Base-by-base conservation (phyloP, 2,888 invertebrate genomes). In the Machimus atricapillus region DNA sequence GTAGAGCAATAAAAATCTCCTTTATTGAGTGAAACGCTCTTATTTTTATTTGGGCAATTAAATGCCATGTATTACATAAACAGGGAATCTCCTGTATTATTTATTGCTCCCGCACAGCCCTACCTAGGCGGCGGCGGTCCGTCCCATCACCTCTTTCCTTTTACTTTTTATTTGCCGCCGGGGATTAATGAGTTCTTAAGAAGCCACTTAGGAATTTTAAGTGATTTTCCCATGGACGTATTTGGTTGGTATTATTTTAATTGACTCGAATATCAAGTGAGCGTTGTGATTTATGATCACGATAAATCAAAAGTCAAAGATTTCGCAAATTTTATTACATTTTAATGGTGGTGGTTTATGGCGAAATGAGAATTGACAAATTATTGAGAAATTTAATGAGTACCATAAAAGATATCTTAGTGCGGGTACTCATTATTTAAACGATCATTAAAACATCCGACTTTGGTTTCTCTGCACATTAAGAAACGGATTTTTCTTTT, bases 11-110 rank as follows among this genome's bases (percentile, higher is more conserved):
- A 86, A 86, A 86, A 78, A 79, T 79, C 43, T 58, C 40, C 74
- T 79, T 86, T 86, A 79, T 83, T 83, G 83, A 78, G 77, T 76
- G 66, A 66, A 34, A 79, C 66, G 46, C 34, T 79, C 56, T 86
- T 79, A 79, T 79, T 79, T 86, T 86, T 79, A 79, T 79, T 81
- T 40, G 52, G 58, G 77, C 58, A 78, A 77, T 86, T 86, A 86
- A 86, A 58, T 83, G 83, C 83, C 83, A 83, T 83, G 83, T 83
- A 83, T 66, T 83, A 83, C 58, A 83, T 83, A 83, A 83, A 73
- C 83, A 66, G 16, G 83, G 83, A 66, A 73, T 66, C 58, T 23
- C 40, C n/a, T 19, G 66, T 40, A 83, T 83, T 83, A 83, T 83
- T 83, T 83, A 81, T 81, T 81, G 56, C 56, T 9, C 5, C 81